A percentile compares a stretch with the other conserved stretches of the same genome.
Conservation (phyloP, 2,888 invertebrate species). For the Alcis repandata region DNA sequence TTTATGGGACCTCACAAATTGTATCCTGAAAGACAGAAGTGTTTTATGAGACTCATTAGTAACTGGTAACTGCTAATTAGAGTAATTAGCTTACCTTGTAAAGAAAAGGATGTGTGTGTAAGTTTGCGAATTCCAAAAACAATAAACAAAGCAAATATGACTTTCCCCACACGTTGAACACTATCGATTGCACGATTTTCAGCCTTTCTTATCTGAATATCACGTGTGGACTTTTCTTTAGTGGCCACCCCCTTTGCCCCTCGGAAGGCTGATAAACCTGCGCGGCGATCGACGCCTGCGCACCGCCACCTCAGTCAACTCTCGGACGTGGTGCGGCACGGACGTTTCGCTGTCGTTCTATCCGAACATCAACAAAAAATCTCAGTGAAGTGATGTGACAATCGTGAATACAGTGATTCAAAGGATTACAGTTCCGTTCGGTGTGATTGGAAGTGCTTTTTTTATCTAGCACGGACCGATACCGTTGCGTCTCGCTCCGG, state of each 20-base stretch:
- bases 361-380: slow-evolving; percentile 47
- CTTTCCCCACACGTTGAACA: slow-evolving; percentile 28
- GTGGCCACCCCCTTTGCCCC: slow-evolving; percentile 68
- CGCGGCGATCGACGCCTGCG: slow-evolving; percentile 70
- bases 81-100: not conserved
- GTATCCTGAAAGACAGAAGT: not conserved
- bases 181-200: slow-evolving; percentile 60
- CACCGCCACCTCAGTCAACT: slow-evolving; percentile 77
- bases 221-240: slow-evolving; percentile 81
- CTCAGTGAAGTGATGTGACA: slow-evolving; percentile 64
- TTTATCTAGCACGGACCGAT: slow-evolving; percentile 62
- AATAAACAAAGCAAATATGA: slow-evolving; percentile 46
- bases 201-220: slow-evolving; percentile 69
- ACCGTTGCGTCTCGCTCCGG: slow-evolving; percentile 82
- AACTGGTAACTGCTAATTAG: not conserved
- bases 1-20: not conserved
- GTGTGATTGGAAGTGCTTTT: slow-evolving; percentile 50
- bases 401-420: slow-evolving; percentile 46
- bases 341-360: slow-evolving; percentile 57
- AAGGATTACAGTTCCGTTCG: slow-evolving; percentile 50
- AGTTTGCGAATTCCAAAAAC: slow-evolving; percentile 3
- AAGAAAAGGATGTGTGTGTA: not conserved
- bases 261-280: slow-evolving; percentile 80
- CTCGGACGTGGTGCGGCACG: slow-evolving; percentile 61
- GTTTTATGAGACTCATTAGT: not conserved